A percentile compares a stretch with the other conserved stretches of the same genome.
Evolutionary conservation across 2,888 invertebrate genomes (phyloP).

Genomic region (Leucania comma): DNA sequence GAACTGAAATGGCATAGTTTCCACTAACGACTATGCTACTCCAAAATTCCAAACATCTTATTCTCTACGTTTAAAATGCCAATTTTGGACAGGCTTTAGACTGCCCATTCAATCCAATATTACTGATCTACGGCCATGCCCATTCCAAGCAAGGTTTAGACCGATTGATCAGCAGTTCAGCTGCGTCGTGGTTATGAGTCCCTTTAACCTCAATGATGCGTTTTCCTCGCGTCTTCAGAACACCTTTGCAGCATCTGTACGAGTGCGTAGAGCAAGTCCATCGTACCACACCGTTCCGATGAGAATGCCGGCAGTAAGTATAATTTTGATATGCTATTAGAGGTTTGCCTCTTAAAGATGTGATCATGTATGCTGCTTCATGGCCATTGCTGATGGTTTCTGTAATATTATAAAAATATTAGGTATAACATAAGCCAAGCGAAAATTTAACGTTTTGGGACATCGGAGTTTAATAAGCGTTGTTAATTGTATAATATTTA

Average conservation of each 20-base stretch:
- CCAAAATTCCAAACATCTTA: not conserved
- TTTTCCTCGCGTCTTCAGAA: slow-evolving; percentile 81
- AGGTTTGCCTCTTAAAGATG: slow-evolving; percentile 83
- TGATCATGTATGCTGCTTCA: slow-evolving; percentile 79
- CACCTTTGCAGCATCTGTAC: slow-evolving; percentile 85
- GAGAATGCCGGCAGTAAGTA: slow-evolving; percentile 84
- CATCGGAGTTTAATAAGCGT: slow-evolving; percentile 3
- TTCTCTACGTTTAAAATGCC: not conserved
- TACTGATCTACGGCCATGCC: slow-evolving; percentile 19
- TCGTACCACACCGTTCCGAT: slow-evolving; percentile 77
- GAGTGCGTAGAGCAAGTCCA: slow-evolving; percentile 88
- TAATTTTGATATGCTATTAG: slow-evolving; percentile 83
- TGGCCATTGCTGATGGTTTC: slow-evolving; percentile 46
- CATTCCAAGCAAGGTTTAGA: slow-evolving; percentile 44
- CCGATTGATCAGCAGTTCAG: slow-evolving; percentile 81
- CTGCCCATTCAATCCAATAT: not conserved
- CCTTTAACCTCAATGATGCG: slow-evolving; percentile 84
- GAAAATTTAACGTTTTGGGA: not conserved
- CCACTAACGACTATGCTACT: not conserved
- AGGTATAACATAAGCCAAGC: slow-evolving; percentile 16
- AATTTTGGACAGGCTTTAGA: too few species aligned
- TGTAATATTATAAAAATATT: slow-evolving; percentile 44
- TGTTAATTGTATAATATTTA: slow-evolving; percentile 9
- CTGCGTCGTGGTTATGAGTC: slow-evolving; percentile 83
- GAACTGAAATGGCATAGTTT: not conserved